A percentile compares a stretch with the other conserved stretches of the same genome.
Evolutionary conservation across 2,797 vertebrate genomes (phyloP).

Genomic region (Prionace glauca): DNA sequence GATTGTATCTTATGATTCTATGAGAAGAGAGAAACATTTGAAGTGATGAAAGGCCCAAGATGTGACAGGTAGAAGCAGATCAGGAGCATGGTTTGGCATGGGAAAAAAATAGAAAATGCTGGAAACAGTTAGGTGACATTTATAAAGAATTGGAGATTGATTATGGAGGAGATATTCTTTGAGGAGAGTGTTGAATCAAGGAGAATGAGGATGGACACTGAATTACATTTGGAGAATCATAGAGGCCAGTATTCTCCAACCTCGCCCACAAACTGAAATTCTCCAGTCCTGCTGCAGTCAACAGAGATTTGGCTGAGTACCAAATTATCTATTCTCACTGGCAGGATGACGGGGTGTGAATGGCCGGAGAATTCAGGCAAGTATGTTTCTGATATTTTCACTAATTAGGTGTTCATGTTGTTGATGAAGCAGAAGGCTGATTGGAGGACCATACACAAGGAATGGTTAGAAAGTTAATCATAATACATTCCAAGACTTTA

Average conservation of each 20-base stretch:
- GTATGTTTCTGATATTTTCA: background rate
- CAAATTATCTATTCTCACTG: too few relatives aligned
- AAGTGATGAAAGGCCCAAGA: background rate
- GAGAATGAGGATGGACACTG: background rate
- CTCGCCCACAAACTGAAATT: too few relatives aligned
- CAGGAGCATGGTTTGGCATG: background rate
- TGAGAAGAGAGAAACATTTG: background rate
- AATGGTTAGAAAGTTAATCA: background rate
- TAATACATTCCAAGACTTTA: background rate
- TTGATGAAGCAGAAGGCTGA: background rate
- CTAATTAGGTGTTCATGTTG: background rate
- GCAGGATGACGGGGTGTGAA: too few relatives aligned
- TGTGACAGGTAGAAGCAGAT: background rate
- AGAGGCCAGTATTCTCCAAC: too few relatives aligned
- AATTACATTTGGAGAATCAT: background rate
- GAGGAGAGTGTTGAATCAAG: background rate
- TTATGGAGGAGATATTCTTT: background rate
- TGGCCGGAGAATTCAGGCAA: too few relatives aligned
- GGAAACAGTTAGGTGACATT: background rate
- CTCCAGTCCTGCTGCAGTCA: too few relatives aligned
- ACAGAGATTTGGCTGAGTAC: too few relatives aligned
- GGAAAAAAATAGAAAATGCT: background rate
- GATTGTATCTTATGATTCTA: too few relatives aligned
- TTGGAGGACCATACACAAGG: too few relatives aligned
- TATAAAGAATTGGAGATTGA: background rate